Evolutionary conservation across 2,888 invertebrate genomes (phyloP), one percentile per base, ranked within the genome.

Genomic region (Thymelicus sylvestris): DNA sequence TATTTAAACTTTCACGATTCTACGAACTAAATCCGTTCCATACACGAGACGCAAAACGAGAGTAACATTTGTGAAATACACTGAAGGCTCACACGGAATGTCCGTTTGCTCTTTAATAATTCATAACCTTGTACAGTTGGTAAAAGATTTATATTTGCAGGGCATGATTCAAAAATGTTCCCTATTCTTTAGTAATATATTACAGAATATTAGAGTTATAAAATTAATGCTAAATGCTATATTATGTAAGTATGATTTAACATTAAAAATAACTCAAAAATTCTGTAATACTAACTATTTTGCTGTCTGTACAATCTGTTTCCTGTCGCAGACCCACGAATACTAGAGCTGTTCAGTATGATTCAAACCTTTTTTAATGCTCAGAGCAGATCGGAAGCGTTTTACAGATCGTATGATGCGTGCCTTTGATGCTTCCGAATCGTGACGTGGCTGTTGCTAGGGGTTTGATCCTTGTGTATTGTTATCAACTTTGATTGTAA

Each of bases 1-100:
- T 19, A 19, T 19, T 19, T 19, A 19, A 19, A 19, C 12, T 44
- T 12, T 12, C 44, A 44, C 10, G 44, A 12, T 1, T 12, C 10
- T 44, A 1, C 44, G 44, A 44, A 41, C 8, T 44, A 44, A 44
- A 12, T 44, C 8, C 8, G 44, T 12, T 44, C 12, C 44, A 44
- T 44, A 10, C 44, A 3, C 12, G 2, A 44, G 41, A 41, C 41
- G 41, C 2, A 44, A 44, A 44, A 31, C 3, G 31, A 48, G 19
- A 52, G 50, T 52, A 52, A 52, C 50, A 52, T 52, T 52, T 52
- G 50, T 52, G 19, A 8, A 52, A 19, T 19, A 52, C 47, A 12
- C 19, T 19, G 15, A 19, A n/a, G 50, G 50, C 50, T 12, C 44
- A 19, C 19, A 52, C 50, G 19, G 50, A 15, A 7, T 19, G 15